A percentile compares a stretch with the other conserved stretches of the same genome.
phyloP scores from a whole-genome alignment of 2,888 invertebrate genomes.

The Chorisops tibialis region DNA sequence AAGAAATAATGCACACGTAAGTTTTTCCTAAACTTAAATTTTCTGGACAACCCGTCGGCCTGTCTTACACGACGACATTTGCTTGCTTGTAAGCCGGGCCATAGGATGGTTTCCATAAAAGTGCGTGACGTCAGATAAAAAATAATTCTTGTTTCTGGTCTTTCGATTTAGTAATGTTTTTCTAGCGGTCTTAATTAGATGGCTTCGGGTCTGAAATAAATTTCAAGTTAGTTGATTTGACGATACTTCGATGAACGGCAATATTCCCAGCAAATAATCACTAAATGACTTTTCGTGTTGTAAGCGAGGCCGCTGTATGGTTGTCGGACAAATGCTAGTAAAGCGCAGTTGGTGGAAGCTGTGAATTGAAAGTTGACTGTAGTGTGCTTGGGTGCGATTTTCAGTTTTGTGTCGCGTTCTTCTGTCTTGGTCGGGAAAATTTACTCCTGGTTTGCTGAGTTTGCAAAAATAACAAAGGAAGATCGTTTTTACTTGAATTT shows the following conservation, averaged over 20 bases:
- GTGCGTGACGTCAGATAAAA: background rate
- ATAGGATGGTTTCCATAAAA: conserved; percentile 24
- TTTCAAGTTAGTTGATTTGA: too few species aligned
- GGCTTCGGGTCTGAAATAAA: too few species aligned
- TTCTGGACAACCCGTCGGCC: too few species aligned
- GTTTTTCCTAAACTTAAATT: too few species aligned
- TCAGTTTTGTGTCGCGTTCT: conserved; percentile 8
- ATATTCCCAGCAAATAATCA: too few species aligned
- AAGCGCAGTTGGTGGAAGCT: conserved; percentile 18
- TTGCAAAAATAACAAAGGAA: background rate
- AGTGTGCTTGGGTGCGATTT: conserved; percentile 18
- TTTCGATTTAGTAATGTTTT: too few species aligned
- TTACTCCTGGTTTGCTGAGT: background rate
- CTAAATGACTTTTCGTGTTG: background rate
- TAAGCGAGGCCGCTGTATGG: conserved; percentile 19
- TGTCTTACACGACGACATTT: too few species aligned
- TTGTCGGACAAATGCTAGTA: conserved; percentile 22
- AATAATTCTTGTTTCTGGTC: too few species aligned
- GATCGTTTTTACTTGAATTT: background rate
- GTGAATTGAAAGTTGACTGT: conserved; percentile 22
- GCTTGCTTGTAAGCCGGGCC: conserved; percentile 2
- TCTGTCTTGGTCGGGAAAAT: conserved; percentile 2
- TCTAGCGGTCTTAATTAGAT: too few species aligned
- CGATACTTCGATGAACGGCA: too few species aligned
- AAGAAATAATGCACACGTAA: too few species aligned